Evolutionary conservation across 2,888 invertebrate species (phyloP).

Genomic region (Scaeva pyrastri): DNA sequence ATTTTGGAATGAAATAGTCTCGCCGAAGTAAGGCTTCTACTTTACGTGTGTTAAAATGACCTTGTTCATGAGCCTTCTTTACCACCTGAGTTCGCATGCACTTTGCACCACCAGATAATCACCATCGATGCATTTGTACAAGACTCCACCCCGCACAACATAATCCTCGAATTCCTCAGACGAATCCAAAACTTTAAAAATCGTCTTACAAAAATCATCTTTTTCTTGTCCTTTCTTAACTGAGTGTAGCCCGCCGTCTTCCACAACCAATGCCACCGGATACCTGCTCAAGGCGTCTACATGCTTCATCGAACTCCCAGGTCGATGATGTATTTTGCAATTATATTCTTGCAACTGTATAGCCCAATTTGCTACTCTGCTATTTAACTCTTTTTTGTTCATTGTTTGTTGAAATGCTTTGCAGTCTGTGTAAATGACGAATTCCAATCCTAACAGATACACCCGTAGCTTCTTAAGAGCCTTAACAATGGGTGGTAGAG

Average conservation of each 20-base stretch:
- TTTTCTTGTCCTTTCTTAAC: no score
- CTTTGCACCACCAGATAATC: constrained; percentile 5
- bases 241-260: constrained; percentile 17
- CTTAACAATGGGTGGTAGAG: constrained; percentile 76
- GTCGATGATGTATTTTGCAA: constrained; percentile 15
- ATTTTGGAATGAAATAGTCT: constrained; percentile 27
- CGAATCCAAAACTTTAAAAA: no score
- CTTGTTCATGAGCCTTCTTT: constrained; percentile 32
- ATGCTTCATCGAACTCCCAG: constrained; percentile 26
- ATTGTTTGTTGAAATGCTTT: neutral
- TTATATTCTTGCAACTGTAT: neutral
- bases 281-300: constrained; percentile 46
- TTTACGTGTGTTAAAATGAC: constrained; percentile 24
- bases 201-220: constrained; percentile 24
- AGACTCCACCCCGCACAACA: constrained; percentile 1
- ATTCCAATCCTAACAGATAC: neutral
- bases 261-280: neutral
- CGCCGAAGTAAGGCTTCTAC: constrained; percentile 22
- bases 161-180: constrained; percentile 37
- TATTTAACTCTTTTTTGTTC: constrained; percentile 9
- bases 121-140: constrained; percentile 20
- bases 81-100: constrained; percentile 7
- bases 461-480: constrained; percentile 80
- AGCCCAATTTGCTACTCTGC: constrained; percentile 5
- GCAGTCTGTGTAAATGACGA: neutral